Base-by-base conservation (phyloP, 2,113 vertebrate genomes). In the Pteropus alecto region DNA sequence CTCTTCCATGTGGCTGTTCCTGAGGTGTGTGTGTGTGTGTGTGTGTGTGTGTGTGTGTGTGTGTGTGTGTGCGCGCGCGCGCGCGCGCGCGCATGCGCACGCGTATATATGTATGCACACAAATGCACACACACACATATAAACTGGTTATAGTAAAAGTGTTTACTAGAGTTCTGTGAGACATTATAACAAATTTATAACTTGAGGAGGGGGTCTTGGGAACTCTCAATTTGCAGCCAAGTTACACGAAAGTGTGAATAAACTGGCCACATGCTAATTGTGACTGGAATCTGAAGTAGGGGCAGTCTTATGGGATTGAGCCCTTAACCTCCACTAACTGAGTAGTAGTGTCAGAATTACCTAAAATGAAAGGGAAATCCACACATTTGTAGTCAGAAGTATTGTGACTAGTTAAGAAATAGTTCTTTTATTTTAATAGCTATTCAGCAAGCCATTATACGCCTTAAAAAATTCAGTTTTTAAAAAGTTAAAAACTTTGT, bases 401-500 rank as follows among this genome's bases (percentile, higher is more conserved):
- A 5, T 77, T 77, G 61, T 38, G 24, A 81, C 7, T 38, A 65
- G 38, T 28, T 81, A 54, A 65, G 1, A 74, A 58, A 67, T 8
- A 71, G 30, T 63, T 54, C 16, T 73, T 68, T 83, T 63, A 21
- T 51, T 76, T 82, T 74, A 68, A 51, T 76, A 83, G 33, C 15
- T 85, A 61, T 76, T 56, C 28, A 48, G 24, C 3, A 96, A 82
- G 2, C 11, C 18, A 82, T 41, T 21, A 38, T 1, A 35, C 11
- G 3, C 1, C 38, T 84, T 65, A 84, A 67, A 41, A 91, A 68
- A 88, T 46, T 9, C 7, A 54, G 1, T 51, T 46, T 63, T 93
- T 33, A 38, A 30, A 83, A 63, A 83, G 30, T 79, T 92, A 63
- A 60, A 94, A 92, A 87, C 33, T 90, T 97, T 30, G 14, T 81